A percentile compares a stretch with the other conserved stretches of the same genome.
These are phyloP conservation scores for Morone saxatilis DNA, from an alignment of 2,113 vertebrate species.

Conservation along the genomic window DNA sequence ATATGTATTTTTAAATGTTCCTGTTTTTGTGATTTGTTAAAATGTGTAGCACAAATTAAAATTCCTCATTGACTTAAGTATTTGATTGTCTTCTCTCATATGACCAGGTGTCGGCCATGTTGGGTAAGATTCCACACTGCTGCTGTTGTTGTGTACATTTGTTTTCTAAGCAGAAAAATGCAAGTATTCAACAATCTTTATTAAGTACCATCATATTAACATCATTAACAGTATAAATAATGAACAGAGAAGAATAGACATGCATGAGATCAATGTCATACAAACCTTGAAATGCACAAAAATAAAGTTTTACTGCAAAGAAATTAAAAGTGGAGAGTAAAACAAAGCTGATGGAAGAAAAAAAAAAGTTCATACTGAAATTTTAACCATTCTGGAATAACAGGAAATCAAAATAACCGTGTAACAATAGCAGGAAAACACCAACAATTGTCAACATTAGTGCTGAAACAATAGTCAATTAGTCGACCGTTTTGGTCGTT, in stretches of 20 bases:
- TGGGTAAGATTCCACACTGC: background rate
- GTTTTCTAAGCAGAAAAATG: background rate
- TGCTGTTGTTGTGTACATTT: background rate
- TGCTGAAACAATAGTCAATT: background rate
- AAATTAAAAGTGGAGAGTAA: conserved; percentile 1
- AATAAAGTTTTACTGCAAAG: conserved; percentile 41
- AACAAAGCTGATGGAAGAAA: conserved; percentile 5
- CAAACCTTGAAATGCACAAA: conserved; percentile 61
- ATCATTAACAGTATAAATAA: conserved; percentile 69
- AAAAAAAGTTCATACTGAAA: background rate
- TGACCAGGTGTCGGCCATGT: background rate
- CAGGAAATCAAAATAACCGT: background rate
- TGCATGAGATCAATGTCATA: conserved; percentile 50
- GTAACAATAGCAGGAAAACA: background rate
- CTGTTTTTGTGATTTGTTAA: conserved; percentile 80
- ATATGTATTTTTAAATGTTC: conserved; percentile 83
- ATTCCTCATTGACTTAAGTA: conserved; percentile 69
- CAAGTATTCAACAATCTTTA: conserved; percentile 67
- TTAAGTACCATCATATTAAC: conserved; percentile 48
- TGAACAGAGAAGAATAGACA: conserved; percentile 58
- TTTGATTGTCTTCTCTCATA: conserved; percentile 6
- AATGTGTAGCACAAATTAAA: conserved; percentile 84
- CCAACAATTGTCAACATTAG: background rate
- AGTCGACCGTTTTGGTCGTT: background rate
- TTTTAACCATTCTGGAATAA: background rate